Evolutionary conservation across 2,888 invertebrate species (phyloP), one percentile per base, ranked within the genome.

Genomic region (Seladonia tumulorum): DNA sequence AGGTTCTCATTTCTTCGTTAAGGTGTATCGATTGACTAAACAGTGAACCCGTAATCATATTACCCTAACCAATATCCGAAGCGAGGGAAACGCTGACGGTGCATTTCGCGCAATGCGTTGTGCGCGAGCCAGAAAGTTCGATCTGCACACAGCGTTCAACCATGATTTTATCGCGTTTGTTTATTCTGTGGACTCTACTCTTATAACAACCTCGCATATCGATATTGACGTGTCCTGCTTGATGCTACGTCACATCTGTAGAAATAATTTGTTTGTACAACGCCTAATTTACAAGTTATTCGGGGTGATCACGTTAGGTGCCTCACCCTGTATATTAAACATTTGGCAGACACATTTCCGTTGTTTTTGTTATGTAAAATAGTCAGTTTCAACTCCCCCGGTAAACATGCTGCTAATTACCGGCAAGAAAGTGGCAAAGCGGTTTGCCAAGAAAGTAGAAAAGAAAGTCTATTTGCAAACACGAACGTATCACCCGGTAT

Each of bases 21-120:
- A 42, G n/a, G 18, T 16, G 60, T 74, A 78, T 60, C 74, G 68
- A 83, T 77, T 49, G 70, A 76, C 22, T 45, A 66, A 72, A 83
- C 71, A 53, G 25, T 22, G 25, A 45, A 5, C 75, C 2, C 2
- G 39, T 63, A 63, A 63, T 63, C 63, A 63, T 45, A 63, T 63
- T 47, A 60, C 5, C 53, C 42, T 72, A 76, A 73, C 63, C 42
- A 63, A 42, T 66, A 70, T 63, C 25, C 57, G 35, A 45, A 29
- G 57, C 77, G 68, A 60, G 75, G 29, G 45, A 79, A 85, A 66
- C 63, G 71, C 75, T 72, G 75, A 72, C 71, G 42, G 7, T 45
- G 79, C 60, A 29, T 68, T 68, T 68, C 68, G 68, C 22, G 39
- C 39, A 10, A 18, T 39, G 2, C 68, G 4, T 10, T 5, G 10